Base-by-base conservation (phyloP, 2,797 vertebrate genomes). In the Phrynocephalus vlangalii region DNA sequence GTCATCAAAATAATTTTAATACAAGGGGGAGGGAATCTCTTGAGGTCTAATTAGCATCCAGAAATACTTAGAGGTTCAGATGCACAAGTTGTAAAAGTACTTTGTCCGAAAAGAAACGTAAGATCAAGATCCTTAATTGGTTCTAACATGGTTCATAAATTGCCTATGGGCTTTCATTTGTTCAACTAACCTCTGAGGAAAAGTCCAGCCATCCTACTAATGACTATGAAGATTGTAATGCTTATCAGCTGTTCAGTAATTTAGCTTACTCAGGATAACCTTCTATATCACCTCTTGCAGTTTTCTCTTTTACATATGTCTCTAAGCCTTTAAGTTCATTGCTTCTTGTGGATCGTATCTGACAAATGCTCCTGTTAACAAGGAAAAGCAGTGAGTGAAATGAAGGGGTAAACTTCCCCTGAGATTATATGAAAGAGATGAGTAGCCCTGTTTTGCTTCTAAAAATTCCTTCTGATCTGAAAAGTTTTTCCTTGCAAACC, bases 161-260 rank as follows among this genome's bases (percentile, higher is more conserved):
- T 81, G 81, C 88, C 90, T 89, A 6, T 7, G 44, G 81, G 16
- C 20, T 91, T 90, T 73, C 1, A 0, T 75, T 87, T 48, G 33
- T 30, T 90, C 84, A 80, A 68, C 68, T 15, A 67, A 71, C 80
- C 30, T 85, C 70, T 38, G 16, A 73, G 33, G 33, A 38, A 56
- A 80, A 87, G 91, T 82, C 80, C 87, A 94, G 82, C 38, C 90
- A 72, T 89, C 93, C 90, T 85, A 89, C 84, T 93, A 90, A 94
- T 91, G 91, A 70, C 91, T 91, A 91, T 91, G 89, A 73, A 68
- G 78, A 90, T 52, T 70, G 66, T 0, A 10, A 30, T 3, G 15
- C 71, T 88, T 86, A 76, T 86, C 71, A 83, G 1, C 81, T 71
- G 26, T 82, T 80, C 81, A 24, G 48, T 72, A 81, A 0, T 26